Percentiles rank a stretch among this genome's conserved stretches.
These are phyloP conservation scores for Sylvicola cinctus DNA, from an alignment of 2,888 invertebrate species.

Conservation along the genomic window DNA sequence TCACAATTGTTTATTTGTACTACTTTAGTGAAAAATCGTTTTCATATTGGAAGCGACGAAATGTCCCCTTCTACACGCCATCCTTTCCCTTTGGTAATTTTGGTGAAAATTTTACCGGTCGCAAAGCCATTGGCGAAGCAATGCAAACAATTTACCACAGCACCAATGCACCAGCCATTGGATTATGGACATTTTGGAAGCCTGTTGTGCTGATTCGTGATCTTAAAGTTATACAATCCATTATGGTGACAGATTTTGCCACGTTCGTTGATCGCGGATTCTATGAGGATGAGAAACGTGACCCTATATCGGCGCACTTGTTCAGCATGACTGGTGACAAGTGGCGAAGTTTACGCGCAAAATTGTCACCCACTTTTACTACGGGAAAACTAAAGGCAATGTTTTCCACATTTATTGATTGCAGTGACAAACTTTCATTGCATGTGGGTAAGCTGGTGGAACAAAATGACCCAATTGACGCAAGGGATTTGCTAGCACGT, in stretches of 20 bases:
- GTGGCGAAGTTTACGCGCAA: background rate
- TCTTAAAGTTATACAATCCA: slow-evolving; percentile 30
- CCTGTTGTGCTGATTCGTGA: background rate
- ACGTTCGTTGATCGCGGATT: slow-evolving; percentile 37
- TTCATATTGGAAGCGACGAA: background rate
- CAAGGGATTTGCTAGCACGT: background rate
- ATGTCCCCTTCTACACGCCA: background rate
- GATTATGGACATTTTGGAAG: background rate
- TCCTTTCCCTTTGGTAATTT: background rate
- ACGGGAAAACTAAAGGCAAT: background rate
- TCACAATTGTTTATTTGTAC: no score
- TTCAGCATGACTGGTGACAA: background rate
- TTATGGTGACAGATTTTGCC: slow-evolving; percentile 34
- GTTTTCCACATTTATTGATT: background rate
- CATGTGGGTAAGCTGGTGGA: background rate
- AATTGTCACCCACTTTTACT: background rate
- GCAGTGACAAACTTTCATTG: background rate
- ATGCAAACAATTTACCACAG: background rate
- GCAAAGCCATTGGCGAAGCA: background rate
- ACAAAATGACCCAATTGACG: background rate
- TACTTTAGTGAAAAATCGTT: background rate
- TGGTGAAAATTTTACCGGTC: background rate
- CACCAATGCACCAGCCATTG: background rate
- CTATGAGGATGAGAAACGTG: slow-evolving; percentile 30
- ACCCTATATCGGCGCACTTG: slow-evolving; percentile 27